Conservation (phyloP, 2,888 invertebrate species). For the Aromia moschata region DNA sequence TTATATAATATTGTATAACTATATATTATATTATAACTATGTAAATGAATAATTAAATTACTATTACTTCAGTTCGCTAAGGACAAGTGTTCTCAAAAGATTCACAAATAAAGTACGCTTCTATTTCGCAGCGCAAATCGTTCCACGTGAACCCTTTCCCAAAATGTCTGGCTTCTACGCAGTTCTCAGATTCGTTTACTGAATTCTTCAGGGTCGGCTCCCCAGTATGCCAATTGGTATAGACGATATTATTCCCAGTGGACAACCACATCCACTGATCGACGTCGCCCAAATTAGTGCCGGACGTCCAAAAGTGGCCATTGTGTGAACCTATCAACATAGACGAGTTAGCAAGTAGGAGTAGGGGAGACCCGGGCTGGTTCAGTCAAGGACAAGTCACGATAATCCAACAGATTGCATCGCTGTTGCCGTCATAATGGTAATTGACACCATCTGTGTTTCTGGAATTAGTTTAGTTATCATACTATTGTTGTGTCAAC, state of each 20-base stretch:
- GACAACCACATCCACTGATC: conserved; percentile 30
- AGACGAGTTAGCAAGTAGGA: no score
- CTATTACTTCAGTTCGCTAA: no score
- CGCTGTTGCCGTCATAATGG: no score
- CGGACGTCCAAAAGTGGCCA: conserved; percentile 29
- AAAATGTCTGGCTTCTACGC: conserved; percentile 26
- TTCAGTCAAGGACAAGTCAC: no score
- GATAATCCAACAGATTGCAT: no score
- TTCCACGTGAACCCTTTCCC: conserved; percentile 33
- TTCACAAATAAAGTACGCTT: conserved; percentile 1
- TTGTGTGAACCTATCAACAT: not conserved
- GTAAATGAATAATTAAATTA: no score
- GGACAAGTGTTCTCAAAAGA: not conserved
- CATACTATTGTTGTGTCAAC: no score
- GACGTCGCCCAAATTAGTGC: conserved; percentile 20
- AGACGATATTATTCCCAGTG: conserved; percentile 25
- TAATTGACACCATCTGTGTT: no score
- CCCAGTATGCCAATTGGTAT: conserved; percentile 30
- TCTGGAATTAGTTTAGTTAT: no score
- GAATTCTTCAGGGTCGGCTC: conserved; percentile 18
- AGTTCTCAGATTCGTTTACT: conserved; percentile 20
- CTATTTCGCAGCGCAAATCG: conserved; percentile 20
- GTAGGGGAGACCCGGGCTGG: no score
- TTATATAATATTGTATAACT: no score
- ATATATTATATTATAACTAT: no score